phyloP scores from a whole-genome alignment of 2,888 invertebrate species.

The Agonum fuliginosum region DNA sequence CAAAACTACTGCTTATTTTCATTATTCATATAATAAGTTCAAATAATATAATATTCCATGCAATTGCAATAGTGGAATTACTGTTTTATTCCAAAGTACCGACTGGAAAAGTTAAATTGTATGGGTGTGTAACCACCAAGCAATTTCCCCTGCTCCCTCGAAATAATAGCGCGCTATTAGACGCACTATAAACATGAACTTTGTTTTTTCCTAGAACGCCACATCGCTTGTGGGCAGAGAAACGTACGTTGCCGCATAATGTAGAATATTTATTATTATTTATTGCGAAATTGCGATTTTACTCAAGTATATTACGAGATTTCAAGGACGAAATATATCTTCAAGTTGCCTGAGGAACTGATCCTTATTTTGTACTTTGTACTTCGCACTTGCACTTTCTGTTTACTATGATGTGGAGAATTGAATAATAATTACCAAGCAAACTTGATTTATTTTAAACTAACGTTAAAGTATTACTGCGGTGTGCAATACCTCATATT shows the following conservation, averaged over 20 bases:
- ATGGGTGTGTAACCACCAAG: slow-evolving; percentile 23
- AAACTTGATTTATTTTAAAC: slow-evolving; percentile 12
- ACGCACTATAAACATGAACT: slow-evolving; percentile 5
- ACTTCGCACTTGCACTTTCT: neutral
- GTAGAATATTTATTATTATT: slow-evolving; percentile 29
- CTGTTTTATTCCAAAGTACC: slow-evolving; percentile 19
- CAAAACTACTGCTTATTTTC: slow-evolving; percentile 7
- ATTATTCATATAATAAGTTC: slow-evolving; percentile 47
- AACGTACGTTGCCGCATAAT: slow-evolving; percentile 22
- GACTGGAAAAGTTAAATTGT: slow-evolving; percentile 6
- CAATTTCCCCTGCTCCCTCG: neutral
- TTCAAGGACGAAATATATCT: slow-evolving; percentile 32
- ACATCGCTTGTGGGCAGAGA: neutral
- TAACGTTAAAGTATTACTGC: slow-evolving; percentile 9
- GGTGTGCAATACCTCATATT: too few relatives aligned
- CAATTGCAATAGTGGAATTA: slow-evolving; percentile 12
- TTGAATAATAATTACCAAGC: neutral
- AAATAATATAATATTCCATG: slow-evolving; percentile 39
- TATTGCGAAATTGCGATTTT: neutral
- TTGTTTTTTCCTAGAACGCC: neutral
- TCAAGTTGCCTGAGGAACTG: slow-evolving; percentile 15
- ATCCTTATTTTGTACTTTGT: neutral
- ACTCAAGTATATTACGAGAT: neutral
- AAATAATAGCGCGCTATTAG: slow-evolving; percentile 17
- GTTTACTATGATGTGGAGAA: neutral